phyloP scores from a whole-genome alignment of 2,888 invertebrate species.

The Idaea biselata region DNA sequence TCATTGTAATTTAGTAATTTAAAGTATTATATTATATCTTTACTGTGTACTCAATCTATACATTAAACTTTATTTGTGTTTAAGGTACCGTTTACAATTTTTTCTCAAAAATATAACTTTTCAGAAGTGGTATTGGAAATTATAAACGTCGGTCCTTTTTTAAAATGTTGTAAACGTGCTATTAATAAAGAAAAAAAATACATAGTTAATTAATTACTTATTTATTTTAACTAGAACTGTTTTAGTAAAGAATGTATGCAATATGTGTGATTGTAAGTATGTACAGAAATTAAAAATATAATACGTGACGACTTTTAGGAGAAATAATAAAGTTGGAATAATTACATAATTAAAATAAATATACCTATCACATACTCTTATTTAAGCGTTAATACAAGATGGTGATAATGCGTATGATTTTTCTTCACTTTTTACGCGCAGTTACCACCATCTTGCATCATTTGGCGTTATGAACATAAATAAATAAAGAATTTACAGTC shows the following conservation, averaged over 20 bases:
- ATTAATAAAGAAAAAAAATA: neutral
- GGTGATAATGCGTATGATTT: neutral
- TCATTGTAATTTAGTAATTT: conserved; percentile 51
- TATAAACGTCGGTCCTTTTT: no score
- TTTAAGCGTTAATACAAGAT: neutral
- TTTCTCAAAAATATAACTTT: no score
- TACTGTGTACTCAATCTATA: conserved; percentile 9
- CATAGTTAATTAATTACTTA: neutral
- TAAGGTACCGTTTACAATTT: neutral
- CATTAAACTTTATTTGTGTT: neutral
- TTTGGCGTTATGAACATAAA: neutral
- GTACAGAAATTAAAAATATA: neutral
- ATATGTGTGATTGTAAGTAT: neutral
- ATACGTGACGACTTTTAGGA: neutral
- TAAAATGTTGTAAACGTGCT: neutral
- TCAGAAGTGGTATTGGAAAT: no score
- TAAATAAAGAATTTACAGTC: neutral
- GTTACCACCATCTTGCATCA: neutral
- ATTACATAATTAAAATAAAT: neutral
- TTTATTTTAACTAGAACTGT: conserved; percentile 9
- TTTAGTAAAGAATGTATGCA: conserved; percentile 17
- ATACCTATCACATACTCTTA: neutral
- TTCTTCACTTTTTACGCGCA: neutral
- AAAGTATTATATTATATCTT: conserved; percentile 13
- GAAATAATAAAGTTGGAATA: neutral